Percentiles rank a stretch among this genome's conserved stretches.
phyloP scores from a whole-genome alignment of 2,797 vertebrate species.

The Sebastes hubbsi region DNA sequence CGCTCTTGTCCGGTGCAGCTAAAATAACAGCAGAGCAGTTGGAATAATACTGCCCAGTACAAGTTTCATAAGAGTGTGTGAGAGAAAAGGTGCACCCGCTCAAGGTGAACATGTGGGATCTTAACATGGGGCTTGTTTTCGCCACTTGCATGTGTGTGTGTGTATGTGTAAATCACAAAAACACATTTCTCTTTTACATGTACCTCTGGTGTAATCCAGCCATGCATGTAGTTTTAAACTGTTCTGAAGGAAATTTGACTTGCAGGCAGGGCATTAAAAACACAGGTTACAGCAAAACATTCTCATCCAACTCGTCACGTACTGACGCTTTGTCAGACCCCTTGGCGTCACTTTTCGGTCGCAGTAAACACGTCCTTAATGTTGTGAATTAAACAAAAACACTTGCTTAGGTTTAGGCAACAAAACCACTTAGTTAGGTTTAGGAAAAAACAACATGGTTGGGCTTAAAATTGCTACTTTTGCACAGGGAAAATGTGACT shows the following conservation, averaged over 20 bases:
- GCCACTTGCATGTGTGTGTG: neutral
- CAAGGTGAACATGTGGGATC: slow-evolving; percentile 50
- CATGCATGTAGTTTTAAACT: neutral
- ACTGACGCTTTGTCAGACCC: no score
- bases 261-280: neutral
- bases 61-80: slow-evolving; percentile 54
- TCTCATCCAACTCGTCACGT: no score
- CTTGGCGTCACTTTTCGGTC: no score
- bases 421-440: no score
- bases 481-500: no score
- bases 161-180: neutral
- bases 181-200: neutral
- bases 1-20: slow-evolving; percentile 52
- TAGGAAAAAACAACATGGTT: no score
- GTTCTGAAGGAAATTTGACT: neutral
- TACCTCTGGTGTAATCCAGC: neutral
- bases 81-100: slow-evolving; percentile 33
- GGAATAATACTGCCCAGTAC: slow-evolving; percentile 56
- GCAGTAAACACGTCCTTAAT: fast-evolving
- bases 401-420: no score
- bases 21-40: slow-evolving; percentile 65
- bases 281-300: neutral
- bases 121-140: slow-evolving; percentile 32
- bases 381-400: no score
- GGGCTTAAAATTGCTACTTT: no score